phyloP scores from a whole-genome alignment of 2,797 vertebrate species.

The Pseudomugil tenellus region DNA sequence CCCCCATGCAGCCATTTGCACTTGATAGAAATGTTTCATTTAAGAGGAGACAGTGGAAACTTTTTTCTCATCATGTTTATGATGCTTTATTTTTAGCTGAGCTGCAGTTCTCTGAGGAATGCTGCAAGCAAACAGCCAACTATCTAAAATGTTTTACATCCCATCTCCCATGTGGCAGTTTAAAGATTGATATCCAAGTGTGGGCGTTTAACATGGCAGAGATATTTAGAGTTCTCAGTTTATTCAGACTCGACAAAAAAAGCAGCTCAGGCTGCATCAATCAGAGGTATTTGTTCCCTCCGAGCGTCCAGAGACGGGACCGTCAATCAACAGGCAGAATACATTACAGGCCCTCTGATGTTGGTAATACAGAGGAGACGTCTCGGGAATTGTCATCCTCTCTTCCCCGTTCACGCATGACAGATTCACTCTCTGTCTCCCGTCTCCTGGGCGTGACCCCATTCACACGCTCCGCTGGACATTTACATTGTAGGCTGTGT shows the following conservation, averaged over 20 bases:
- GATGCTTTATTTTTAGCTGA: too few relatives aligned
- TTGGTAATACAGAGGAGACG: conserved; percentile 34
- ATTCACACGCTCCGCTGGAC: conserved; percentile 58
- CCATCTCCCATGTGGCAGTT: neutral
- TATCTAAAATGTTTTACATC: conserved; percentile 9
- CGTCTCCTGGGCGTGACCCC: conserved; percentile 56
- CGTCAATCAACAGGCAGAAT: conserved; percentile 10
- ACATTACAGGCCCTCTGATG: conserved; percentile 17
- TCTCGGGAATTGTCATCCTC: conserved; percentile 61
- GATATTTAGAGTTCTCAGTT: neutral
- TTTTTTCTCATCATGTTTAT: conserved; percentile 24
- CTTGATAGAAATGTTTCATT: neutral
- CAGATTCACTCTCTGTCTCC: conserved; percentile 29
- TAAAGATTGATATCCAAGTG: neutral
- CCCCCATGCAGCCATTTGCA: neutral
- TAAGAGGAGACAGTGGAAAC: conserved; percentile 27
- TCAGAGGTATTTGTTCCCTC: conserved; percentile 4
- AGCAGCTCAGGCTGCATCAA: neutral
- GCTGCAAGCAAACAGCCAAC: neutral
- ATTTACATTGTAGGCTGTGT: conserved; percentile 26
- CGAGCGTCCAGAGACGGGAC: conserved; percentile 19
- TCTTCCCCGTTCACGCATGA: conserved; percentile 37
- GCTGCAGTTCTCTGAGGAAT: neutral
- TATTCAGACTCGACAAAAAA: conserved; percentile 12
- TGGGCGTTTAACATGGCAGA: neutral